Conservation (phyloP, 2,797 vertebrate genomes). For the Myotis vivesi region DNA sequence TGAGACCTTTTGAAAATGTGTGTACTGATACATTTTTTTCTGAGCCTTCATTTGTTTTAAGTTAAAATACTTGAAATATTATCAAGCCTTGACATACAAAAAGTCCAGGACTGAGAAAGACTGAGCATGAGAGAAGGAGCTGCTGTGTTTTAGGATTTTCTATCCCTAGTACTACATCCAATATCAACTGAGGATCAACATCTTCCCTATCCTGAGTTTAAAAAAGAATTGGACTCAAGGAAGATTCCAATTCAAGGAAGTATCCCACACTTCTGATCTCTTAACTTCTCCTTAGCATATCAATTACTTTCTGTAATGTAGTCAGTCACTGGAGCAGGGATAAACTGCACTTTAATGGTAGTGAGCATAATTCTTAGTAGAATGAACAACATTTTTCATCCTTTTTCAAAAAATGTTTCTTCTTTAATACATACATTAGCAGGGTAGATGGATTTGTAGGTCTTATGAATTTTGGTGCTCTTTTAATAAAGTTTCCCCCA, state of each 20-base stretch:
- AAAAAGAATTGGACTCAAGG: background rate
- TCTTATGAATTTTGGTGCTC: background rate
- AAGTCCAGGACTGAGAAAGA: background rate
- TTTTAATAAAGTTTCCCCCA: background rate
- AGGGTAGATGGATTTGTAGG: background rate
- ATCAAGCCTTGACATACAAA: background rate
- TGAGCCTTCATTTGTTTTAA: background rate
- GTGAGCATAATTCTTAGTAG: background rate
- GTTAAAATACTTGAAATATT: slow-evolving; percentile 26
- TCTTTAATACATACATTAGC: background rate
- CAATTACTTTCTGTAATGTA: background rate
- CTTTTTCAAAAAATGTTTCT: background rate
- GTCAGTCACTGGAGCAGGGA: background rate
- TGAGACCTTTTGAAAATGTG: background rate
- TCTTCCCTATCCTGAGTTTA: background rate
- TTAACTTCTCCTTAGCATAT: background rate
- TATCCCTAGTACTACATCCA: background rate
- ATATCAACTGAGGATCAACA: background rate
- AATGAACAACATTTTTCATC: background rate
- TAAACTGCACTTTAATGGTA: slow-evolving; percentile 1
- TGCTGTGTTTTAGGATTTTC: background rate
- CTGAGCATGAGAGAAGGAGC: background rate
- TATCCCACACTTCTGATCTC: background rate
- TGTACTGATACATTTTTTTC: background rate
- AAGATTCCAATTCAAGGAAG: background rate